phyloP scores from a whole-genome alignment of 2,888 invertebrate species.

The Meta bourneti region DNA sequence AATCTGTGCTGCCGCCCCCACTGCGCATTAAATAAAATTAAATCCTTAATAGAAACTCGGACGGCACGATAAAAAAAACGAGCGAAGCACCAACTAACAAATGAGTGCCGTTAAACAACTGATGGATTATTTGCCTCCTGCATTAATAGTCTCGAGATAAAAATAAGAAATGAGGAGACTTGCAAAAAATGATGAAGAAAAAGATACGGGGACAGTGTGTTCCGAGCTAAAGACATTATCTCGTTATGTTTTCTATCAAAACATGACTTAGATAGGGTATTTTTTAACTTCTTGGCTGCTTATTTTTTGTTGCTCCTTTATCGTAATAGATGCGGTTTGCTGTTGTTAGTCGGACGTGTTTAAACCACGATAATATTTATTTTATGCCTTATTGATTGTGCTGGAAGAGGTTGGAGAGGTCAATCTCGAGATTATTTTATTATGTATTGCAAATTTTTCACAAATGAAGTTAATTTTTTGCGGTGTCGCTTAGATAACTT shows the following conservation, averaged over 20 bases:
- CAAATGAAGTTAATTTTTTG: background rate
- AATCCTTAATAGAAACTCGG: conserved; percentile 76
- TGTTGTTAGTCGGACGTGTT: conserved; percentile 32
- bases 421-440: background rate
- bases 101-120: conserved; percentile 76
- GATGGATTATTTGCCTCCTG: conserved; percentile 75
- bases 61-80: conserved; percentile 42
- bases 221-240: conserved; percentile 74
- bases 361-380: conserved; percentile 60
- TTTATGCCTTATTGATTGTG: conserved; percentile 46
- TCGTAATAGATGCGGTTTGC: conserved; percentile 49
- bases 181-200: conserved; percentile 48
- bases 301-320: conserved; percentile 41
- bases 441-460: background rate
- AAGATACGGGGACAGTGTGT: conserved; percentile 71
- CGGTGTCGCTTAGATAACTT: background rate
- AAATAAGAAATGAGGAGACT: conserved; percentile 60
- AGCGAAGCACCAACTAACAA: conserved; percentile 68
- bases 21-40: conserved; percentile 75
- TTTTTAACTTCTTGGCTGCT: conserved; percentile 42
- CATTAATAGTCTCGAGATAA: conserved; percentile 70
- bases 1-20: conserved; percentile 58
- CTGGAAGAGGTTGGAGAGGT: background rate
- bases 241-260: conserved; percentile 77
- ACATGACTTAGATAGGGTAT: conserved; percentile 69